phyloP scores from a whole-genome alignment of 1,140 invertebrate species.

The Agrypnia vestita region DNA sequence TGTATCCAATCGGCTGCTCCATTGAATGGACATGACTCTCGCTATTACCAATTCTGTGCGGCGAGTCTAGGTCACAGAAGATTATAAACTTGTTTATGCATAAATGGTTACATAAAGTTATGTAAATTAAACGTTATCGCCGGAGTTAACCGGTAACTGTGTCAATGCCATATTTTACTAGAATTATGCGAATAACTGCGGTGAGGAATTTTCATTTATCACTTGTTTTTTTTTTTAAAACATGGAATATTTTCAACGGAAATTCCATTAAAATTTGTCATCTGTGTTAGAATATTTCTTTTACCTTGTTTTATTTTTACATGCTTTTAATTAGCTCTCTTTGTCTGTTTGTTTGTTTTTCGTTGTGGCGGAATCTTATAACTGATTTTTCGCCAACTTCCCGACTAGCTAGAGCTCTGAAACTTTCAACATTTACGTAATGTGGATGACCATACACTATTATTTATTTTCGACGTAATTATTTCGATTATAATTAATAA shows the following conservation, averaged over 20 bases:
- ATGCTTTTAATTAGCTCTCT: no score
- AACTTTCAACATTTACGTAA: no score
- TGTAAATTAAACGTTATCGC: constrained; percentile 31
- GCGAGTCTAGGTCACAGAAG: background rate
- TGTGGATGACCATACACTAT: no score
- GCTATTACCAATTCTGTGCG: background rate
- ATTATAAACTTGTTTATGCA: background rate
- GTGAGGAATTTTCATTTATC: constrained; percentile 11
- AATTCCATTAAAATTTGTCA: background rate
- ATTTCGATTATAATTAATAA: no score
- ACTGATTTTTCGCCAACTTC: no score
- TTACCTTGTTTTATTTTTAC: background rate
- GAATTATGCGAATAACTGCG: background rate
- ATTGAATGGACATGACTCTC: no score
- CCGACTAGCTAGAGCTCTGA: no score
- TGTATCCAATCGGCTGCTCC: no score
- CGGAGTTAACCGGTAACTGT: constrained; percentile 5
- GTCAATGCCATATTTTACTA: constrained; percentile 15
- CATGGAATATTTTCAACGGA: no score
- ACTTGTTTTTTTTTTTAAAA: background rate
- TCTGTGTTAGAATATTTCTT: background rate
- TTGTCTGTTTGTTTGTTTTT: no score
- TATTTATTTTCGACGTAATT: no score
- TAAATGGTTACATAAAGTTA: constrained; percentile 27
- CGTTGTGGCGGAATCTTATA: no score